A percentile compares a stretch with the other conserved stretches of the same genome.
phyloP scores from a whole-genome alignment of 2,797 vertebrate genomes.

The Pangasius krempfi region DNA sequence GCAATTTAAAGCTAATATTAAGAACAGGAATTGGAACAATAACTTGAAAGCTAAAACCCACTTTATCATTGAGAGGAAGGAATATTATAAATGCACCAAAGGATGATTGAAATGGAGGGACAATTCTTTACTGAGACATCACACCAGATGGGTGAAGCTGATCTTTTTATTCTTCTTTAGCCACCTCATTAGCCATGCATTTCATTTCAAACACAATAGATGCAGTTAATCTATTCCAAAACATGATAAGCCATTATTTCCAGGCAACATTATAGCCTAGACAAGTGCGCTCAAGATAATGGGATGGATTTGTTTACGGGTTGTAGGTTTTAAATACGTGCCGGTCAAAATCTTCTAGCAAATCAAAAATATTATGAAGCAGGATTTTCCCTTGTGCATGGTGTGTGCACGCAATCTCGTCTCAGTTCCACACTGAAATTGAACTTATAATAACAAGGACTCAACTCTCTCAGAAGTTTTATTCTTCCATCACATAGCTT shows the following conservation, averaged over 20 bases:
- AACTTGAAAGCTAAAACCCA: constrained; percentile 45
- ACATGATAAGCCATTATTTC: constrained; percentile 16
- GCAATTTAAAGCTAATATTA: constrained; percentile 48
- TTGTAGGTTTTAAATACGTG: constrained; percentile 17
- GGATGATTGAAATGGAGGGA: constrained; percentile 37
- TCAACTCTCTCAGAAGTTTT: constrained; percentile 18
- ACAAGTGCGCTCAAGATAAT: background rate
- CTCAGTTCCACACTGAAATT: constrained; percentile 11
- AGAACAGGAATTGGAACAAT: constrained; percentile 41
- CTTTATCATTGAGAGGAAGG: constrained; percentile 18
- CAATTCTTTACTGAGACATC: constrained; percentile 20
- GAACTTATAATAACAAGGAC: background rate
- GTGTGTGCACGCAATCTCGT: background rate
- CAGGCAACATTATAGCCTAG: background rate
- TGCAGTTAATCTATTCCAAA: constrained; percentile 4
- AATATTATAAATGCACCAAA: constrained; percentile 29
- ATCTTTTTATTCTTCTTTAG: background rate
- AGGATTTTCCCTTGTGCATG: constrained; percentile 4
- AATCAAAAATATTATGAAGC: background rate
- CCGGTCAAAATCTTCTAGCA: background rate
- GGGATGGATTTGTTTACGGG: background rate
- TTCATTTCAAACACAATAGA: constrained; percentile 12
- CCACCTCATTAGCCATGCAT: background rate
- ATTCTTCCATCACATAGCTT: constrained; percentile 31
- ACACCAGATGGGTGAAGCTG: background rate